A percentile compares a stretch with the other conserved stretches of the same genome.
Conservation (phyloP, 2,888 invertebrate genomes). For the Agriotes lineatus region DNA sequence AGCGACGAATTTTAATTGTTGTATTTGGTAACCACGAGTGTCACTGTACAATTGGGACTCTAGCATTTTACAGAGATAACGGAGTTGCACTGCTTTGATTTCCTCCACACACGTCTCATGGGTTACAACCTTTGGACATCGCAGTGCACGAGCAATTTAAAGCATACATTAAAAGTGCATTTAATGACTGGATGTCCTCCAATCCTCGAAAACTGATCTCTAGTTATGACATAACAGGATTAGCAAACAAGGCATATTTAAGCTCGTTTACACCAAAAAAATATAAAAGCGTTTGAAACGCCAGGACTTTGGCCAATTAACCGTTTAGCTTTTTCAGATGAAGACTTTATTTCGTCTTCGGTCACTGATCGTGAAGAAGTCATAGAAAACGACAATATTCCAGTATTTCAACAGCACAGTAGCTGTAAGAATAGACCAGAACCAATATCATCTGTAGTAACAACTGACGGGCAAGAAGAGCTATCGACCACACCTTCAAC, state of each 20-base stretch:
- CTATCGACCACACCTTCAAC: background rate
- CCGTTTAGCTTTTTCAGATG: conserved; percentile 15
- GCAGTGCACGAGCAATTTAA: conserved; percentile 11
- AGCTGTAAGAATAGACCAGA: conserved; percentile 6
- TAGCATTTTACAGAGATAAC: conserved; percentile 13
- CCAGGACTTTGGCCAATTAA: conserved; percentile 26
- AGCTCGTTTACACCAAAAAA: conserved; percentile 16
- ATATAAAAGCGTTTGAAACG: conserved; percentile 15
- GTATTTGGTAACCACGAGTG: conserved; percentile 14
- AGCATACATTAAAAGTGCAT: conserved; percentile 3
- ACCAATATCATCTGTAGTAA: too few species aligned
- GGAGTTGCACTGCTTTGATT: conserved; percentile 5
- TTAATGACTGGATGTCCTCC: conserved; percentile 12
- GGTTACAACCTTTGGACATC: conserved; percentile 1
- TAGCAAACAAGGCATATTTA: conserved; percentile 17
- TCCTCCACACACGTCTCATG: conserved; percentile 2
- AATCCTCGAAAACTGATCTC: conserved; percentile 10
- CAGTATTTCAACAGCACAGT: conserved; percentile 4
- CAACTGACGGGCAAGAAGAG: background rate
- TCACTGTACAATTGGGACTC: conserved; percentile 10
- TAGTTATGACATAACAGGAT: conserved; percentile 12
- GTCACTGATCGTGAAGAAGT: conserved; percentile 17
- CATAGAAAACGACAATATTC: background rate
- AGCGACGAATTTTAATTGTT: conserved; percentile 5
- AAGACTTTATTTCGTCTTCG: conserved; percentile 10